Evolutionary conservation across 2,888 invertebrate species (phyloP).

Genomic region (Lomographa bimaculata): DNA sequence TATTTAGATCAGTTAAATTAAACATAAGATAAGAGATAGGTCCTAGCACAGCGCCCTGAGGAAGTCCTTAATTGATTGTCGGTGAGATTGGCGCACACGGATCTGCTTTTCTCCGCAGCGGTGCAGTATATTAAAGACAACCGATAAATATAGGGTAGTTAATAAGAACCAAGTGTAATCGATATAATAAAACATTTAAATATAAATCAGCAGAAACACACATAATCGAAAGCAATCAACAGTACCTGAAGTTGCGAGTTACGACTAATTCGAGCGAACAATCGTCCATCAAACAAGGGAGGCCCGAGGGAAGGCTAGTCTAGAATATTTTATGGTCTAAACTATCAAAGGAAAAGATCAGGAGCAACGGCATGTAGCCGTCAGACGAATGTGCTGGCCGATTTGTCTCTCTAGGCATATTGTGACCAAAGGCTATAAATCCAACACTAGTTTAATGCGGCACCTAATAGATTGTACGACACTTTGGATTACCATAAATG

Average conservation of each 20-base stretch:
- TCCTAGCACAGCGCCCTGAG: neutral
- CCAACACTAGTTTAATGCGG: slow-evolving; percentile 22
- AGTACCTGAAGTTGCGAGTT: slow-evolving; percentile 32
- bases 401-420: slow-evolving; percentile 57
- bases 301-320: slow-evolving; percentile 43
- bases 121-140: too few relatives aligned
- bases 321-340: slow-evolving; percentile 47
- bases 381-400: slow-evolving; percentile 47
- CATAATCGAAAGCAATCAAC: slow-evolving; percentile 28
- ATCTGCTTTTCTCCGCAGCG: too few relatives aligned
- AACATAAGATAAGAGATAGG: slow-evolving; percentile 1
- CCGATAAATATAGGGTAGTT: slow-evolving; percentile 7
- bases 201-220: slow-evolving; percentile 3
- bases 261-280: slow-evolving; percentile 34
- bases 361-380: slow-evolving; percentile 55
- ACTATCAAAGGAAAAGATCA: slow-evolving; percentile 57
- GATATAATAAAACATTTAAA: neutral
- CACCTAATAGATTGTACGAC: slow-evolving; percentile 34
- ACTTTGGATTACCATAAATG: slow-evolving; percentile 19
- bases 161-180: too few relatives aligned
- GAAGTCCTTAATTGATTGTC: too few relatives aligned
- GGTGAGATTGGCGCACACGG: too few relatives aligned
- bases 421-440: slow-evolving; percentile 45
- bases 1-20: neutral
- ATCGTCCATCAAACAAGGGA: slow-evolving; percentile 37